Conservation (phyloP, 2,888 invertebrate species). For the Linnaemya vulpina region DNA sequence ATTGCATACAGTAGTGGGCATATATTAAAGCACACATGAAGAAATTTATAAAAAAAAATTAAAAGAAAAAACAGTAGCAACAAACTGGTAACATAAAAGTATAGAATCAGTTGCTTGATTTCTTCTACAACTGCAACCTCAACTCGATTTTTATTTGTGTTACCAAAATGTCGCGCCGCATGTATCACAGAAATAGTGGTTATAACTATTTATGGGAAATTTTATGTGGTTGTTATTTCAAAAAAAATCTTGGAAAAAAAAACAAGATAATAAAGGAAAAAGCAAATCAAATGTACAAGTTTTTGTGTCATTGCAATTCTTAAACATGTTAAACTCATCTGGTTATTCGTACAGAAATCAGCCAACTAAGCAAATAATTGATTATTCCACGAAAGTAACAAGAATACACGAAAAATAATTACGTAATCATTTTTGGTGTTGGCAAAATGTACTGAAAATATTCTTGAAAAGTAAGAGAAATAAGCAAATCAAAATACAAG, state of each 20-base stretch:
- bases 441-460: too few relatives aligned
- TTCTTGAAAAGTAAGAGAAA: too few relatives aligned
- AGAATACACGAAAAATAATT: conserved; percentile 10
- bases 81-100: conserved; percentile 6
- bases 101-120: conserved; percentile 28
- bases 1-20: conserved; percentile 37
- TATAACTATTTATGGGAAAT: conserved; percentile 68
- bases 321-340: conserved; percentile 47
- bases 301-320: conserved; percentile 44
- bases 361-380: conserved; percentile 36
- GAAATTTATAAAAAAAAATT: neutral
- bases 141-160: conserved; percentile 36
- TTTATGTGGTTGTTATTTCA: conserved; percentile 44
- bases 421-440: conserved; percentile 23
- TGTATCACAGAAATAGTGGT: conserved; percentile 58
- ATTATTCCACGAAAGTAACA: conserved; percentile 29
- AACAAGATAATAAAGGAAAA: neutral
- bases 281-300: conserved; percentile 33
- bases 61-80: conserved; percentile 1
- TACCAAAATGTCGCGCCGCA: conserved; percentile 61
- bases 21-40: conserved; percentile 1
- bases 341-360: conserved; percentile 45
- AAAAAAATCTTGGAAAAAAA: neutral
- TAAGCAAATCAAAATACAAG: too few relatives aligned
- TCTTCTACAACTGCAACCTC: neutral